phyloP scores from a whole-genome alignment of 1,140 invertebrate genomes.

The Brachionus sp. region DNA sequence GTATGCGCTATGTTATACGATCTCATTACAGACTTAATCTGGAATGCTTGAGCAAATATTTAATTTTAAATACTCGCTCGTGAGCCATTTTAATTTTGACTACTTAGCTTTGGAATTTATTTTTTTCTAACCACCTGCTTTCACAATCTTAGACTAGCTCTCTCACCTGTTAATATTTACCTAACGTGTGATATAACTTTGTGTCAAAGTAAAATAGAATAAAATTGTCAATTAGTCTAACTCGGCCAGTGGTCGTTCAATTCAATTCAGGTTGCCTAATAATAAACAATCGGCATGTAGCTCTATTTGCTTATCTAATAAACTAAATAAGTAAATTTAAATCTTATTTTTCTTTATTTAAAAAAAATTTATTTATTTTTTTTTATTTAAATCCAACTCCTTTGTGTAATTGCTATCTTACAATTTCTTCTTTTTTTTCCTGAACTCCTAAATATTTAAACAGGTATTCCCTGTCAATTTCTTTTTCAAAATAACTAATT shows the following conservation, averaged over 20 bases:
- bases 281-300: background rate
- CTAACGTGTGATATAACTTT: constrained; percentile 7
- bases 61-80: constrained; percentile 6
- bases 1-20: background rate
- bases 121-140: constrained; percentile 11
- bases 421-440: no score
- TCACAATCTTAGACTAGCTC: background rate
- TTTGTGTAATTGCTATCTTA: no score
- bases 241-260: background rate
- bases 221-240: background rate
- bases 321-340: no score
- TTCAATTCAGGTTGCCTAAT: background rate
- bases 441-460: no score
- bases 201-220: background rate
- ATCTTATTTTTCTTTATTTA: no score
- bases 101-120: background rate
- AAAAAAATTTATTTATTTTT: no score
- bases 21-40: constrained; percentile 5
- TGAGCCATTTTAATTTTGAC: background rate
- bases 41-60: constrained; percentile 26
- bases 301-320: no score
- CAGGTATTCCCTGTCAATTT: no score
- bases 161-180: background rate
- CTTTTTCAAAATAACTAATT: no score
- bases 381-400: no score